phyloP scores from a whole-genome alignment of 2,888 invertebrate genomes.

The Plebejus argus region DNA sequence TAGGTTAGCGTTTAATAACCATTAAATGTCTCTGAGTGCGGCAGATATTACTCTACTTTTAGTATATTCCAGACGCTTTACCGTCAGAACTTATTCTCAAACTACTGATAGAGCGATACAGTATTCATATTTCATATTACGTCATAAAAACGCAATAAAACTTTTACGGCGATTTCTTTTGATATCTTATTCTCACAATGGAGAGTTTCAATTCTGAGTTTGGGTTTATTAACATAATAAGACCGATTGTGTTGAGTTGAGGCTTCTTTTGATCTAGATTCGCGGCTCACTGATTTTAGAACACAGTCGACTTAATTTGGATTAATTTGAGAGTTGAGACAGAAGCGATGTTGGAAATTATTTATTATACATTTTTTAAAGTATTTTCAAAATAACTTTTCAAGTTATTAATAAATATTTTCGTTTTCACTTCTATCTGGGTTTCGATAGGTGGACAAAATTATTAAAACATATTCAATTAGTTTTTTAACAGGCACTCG shows the following conservation, averaged over 20 bases:
- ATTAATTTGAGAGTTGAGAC: neutral
- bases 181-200: constrained; percentile 1
- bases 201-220: neutral
- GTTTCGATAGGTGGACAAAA: too few species aligned
- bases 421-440: too few species aligned
- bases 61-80: neutral
- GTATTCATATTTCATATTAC: constrained; percentile 8
- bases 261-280: neutral
- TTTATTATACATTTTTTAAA: too few species aligned
- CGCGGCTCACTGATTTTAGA: neutral
- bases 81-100: neutral
- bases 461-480: too few species aligned
- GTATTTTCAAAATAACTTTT: too few species aligned
- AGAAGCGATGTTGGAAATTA: neutral
- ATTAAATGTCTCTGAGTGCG: neutral
- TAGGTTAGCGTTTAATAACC: neutral
- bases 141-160: constrained; percentile 1
- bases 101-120: neutral
- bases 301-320: neutral
- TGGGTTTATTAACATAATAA: constrained; percentile 18
- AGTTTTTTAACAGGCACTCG: too few species aligned
- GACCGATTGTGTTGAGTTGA: neutral
- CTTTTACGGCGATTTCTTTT: constrained; percentile 15
- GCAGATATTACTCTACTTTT: neutral
- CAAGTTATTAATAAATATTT: neutral